Evolutionary conservation across 2,797 vertebrate genomes (phyloP).

Genomic region (Etheostoma nigrum): DNA sequence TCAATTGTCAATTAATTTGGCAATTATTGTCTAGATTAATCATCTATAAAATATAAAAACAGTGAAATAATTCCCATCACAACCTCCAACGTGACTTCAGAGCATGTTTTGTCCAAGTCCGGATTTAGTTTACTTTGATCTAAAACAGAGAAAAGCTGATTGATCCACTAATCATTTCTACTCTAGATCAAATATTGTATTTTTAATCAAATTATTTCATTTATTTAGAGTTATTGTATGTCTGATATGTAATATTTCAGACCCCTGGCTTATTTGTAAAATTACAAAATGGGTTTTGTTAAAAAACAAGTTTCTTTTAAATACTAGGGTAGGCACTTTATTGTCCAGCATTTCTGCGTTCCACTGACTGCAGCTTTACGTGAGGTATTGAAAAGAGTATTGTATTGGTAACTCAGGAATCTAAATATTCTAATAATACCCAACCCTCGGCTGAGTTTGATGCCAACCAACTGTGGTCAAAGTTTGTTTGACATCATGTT

Average conservation of each 20-base stretch:
- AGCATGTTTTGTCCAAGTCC: not conserved
- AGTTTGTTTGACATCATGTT: conserved; percentile 8
- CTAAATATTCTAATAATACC: not conserved
- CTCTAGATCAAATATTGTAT: not conserved
- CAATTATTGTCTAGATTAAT: not conserved
- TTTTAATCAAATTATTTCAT: not conserved
- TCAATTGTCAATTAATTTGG: not conserved
- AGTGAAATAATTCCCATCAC: not conserved
- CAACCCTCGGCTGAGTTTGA: not conserved
- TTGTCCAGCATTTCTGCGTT: too few relatives aligned
- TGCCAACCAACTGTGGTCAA: not conserved
- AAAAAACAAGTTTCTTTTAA: not conserved
- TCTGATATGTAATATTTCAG: not conserved
- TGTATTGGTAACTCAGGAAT: not conserved
- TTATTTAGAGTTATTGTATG: not conserved
- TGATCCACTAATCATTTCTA: not conserved
- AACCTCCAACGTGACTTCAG: not conserved
- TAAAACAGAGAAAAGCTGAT: not conserved
- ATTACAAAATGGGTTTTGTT: not conserved
- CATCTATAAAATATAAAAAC: not conserved
- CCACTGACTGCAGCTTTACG: too few relatives aligned
- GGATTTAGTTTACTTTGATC: not conserved
- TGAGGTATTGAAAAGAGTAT: not conserved
- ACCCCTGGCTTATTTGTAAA: not conserved
- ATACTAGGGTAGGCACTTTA: too few relatives aligned